Base-by-base conservation (phyloP, 2,113 vertebrate species). In the Atlantisia rogersi region DNA sequence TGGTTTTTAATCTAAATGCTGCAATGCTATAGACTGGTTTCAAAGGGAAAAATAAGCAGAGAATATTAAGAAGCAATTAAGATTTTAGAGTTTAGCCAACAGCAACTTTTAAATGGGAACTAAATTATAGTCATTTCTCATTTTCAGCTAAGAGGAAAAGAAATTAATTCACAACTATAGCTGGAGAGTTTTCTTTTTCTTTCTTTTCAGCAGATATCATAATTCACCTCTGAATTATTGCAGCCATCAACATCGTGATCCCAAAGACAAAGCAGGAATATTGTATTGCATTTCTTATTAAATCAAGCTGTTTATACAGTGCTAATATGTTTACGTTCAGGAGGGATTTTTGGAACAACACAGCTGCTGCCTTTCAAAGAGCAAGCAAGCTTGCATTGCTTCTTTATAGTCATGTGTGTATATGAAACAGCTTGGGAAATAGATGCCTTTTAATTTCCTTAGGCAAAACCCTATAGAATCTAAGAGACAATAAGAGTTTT, bases 1-100 rank as follows among this genome's bases (percentile, higher is more conserved):
- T 77, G 42, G 62, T 86, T 92, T 94, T 95, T 87, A 91, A 90
- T 87, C 80, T 86, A 85, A 96, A 88, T 19, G 32, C 42, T 88
- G 29, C 53, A 69, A 26, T 90, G 35, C 75, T 93, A 62, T 86
- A 88, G 87, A 84, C 11, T 65, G 8, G 55, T 90, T 97, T 91
- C 80, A 80, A 84, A 94, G 63, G 93, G 70, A 82, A 89, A 87
- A 95, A 96, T 91, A 96, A 91, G 76, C 52, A 86, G 80, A 86
- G 79, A 95, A 92, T 95, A 95, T 96, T 96, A 97, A 96, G 95
- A 95, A 95, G 92, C 97, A 97, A 97, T 97, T 97, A 96, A 97
- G 92, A 97, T 96, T 97, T 97, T 82, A 85, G 84, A 94, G 86
- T 95, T 92, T 96, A 95, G 95, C 95, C 95, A 96, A 96, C 93